Evolutionary conservation across 2,888 invertebrate species (phyloP), one percentile per base, ranked within the genome.

Genomic region (Melikaiella ostensackeni): DNA sequence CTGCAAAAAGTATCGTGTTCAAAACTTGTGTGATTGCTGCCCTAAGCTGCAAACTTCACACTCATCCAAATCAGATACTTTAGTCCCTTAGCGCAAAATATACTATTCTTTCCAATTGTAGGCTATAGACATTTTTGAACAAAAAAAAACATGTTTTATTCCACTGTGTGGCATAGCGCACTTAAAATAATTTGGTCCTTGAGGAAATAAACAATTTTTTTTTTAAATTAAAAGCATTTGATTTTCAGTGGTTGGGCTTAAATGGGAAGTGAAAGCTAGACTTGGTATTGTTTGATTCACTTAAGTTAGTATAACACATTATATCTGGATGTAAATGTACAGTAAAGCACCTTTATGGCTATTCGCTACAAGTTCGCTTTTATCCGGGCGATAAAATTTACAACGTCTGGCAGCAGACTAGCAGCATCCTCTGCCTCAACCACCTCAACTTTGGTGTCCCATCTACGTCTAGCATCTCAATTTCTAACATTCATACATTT

Each of bases 361-460:
- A 82, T 86, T 85, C 86, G 84, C 86, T 85, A 85, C 86, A 84
- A 88, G 85, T 86, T 86, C 82, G 82, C 86, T 84, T 85, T 88
- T 88, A 88, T 88, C 86, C 88, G 79, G 79, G 82, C 87, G 87
- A 88, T 88, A 88, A 88, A 88, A 87, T 88, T 88, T 88, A 88
- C 88, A 86, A 83, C 85, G 87, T 85, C 87, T 88, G 86, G 83
- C 82, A 82, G 80, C 79, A 79, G 79, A 35, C 80, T 82, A 80
- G 75, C 78, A 59, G 80, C 77, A 61, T 76, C 70, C 70, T 50
- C 70, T 70, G 70, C 70, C 59, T 42, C 57, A 79, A 77, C 70
- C 46, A 50, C 70, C 63, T 42, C 57, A 79, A 77, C 70, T 70
- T 70, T 19, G 30, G 50, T 70, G 70, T 70, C 50, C 70, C 70